Evolutionary conservation across 2,888 invertebrate genomes (phyloP).

Genomic region (Thymelicus acteon): DNA sequence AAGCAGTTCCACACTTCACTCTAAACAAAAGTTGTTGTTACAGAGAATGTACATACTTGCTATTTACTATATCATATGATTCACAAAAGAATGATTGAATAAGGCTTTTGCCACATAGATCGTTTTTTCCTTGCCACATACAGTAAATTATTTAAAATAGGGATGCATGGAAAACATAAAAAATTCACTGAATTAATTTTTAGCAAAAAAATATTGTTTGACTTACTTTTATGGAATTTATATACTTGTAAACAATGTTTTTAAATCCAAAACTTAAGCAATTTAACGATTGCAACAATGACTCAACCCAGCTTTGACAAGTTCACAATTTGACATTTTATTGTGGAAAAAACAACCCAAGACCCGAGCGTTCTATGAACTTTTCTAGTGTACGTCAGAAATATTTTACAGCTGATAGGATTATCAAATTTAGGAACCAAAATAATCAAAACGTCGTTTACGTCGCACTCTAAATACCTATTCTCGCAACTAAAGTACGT

Average conservation of each 20-base stretch:
- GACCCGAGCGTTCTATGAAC: constrained; percentile 57
- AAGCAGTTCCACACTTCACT: constrained; percentile 10
- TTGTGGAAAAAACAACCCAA: constrained; percentile 74
- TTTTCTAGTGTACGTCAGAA: constrained; percentile 58
- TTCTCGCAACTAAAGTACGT: constrained; percentile 77
- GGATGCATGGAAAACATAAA: constrained; percentile 34
- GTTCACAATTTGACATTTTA: constrained; percentile 82
- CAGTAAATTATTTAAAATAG: constrained; percentile 11
- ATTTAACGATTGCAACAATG: constrained; percentile 73
- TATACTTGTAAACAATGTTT: constrained; percentile 57
- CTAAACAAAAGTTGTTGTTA: constrained; percentile 26
- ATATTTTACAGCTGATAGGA: constrained; percentile 47
- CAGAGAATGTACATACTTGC: constrained; percentile 12
- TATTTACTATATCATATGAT: constrained; percentile 19
- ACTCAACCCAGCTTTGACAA: constrained; percentile 84
- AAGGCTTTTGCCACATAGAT: constrained; percentile 43
- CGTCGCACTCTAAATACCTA: constrained; percentile 70
- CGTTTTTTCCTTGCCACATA: constrained; percentile 21
- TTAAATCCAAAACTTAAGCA: constrained; percentile 55
- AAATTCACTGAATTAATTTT: constrained; percentile 36
- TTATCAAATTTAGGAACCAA: constrained; percentile 59
- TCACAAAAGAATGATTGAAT: constrained; percentile 46
- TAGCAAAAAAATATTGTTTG: constrained; percentile 32
- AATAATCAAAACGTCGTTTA: constrained; percentile 63
- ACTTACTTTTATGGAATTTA: constrained; percentile 31